Conservation (phyloP, 2,113 vertebrate species). For the Plecotus auritus region DNA sequence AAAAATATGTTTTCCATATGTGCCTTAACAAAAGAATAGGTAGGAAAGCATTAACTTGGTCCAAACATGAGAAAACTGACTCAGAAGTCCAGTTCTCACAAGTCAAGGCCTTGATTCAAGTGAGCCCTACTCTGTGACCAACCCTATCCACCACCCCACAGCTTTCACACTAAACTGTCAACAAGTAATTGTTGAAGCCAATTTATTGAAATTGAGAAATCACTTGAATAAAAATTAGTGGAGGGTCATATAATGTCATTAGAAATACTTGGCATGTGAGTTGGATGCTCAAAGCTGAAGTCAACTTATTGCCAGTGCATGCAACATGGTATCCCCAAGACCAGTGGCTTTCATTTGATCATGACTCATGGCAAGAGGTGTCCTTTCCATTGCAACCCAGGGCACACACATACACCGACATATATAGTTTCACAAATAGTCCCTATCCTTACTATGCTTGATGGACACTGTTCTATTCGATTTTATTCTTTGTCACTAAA, state of each 20-base stretch:
- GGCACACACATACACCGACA: background rate
- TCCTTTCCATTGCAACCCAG: background rate
- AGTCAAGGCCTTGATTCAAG: background rate
- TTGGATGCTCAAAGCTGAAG: background rate
- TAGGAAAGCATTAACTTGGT: background rate
- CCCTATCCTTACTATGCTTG: conserved; percentile 32
- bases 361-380: background rate
- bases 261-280: background rate
- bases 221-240: background rate
- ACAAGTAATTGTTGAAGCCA: background rate
- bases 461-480: conserved; percentile 55
- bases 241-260: background rate
- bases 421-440: background rate
- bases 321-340: too few relatives aligned
- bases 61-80: background rate
- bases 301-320: accelerated
- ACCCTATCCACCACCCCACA: background rate
- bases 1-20: background rate
- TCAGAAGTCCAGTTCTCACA: background rate
- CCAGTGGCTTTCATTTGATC: background rate
- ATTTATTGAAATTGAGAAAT: background rate
- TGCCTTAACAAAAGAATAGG: background rate
- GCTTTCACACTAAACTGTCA: background rate
- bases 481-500: conserved; percentile 56
- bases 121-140: background rate